Base-by-base conservation (phyloP, 2,797 vertebrate species). In the Cygnus olor region DNA sequence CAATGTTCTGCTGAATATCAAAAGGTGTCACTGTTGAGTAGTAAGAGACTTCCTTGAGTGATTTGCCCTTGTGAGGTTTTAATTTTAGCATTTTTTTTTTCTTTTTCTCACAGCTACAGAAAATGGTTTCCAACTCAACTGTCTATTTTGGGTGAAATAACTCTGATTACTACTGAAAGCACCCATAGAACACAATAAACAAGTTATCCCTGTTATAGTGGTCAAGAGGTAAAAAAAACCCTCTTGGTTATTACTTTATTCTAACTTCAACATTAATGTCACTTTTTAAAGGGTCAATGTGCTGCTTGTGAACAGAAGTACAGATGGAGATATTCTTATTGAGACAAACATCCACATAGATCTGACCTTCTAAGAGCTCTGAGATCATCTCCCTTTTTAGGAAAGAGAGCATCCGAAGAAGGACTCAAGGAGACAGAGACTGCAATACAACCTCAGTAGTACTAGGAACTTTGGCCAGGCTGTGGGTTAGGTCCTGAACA, bases 1-100 rank as follows among this genome's bases (percentile, higher is more conserved):
- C 87, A 91, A 95, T 77, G 93, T 82, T 93, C 65, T 66, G 36
- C 71, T 72, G 82, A 92, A 93, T 92, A 94, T 90, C 97, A 95
- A 95, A 74, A 93, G 96, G 85, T 96, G 96, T 97, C 95, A 96
- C 93, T 97, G 84, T 92, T 93, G 90, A 97, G 88, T 85, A 95
- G 88, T 58, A 90, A 92, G 94, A 97, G 79, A 30, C 60, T 83
- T 91, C 76, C 65, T 56, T 82, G 58, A 88, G 42, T 15, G 65
- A 82, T 42, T 49, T 42, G 70, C 54, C 84, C 88, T 95, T 96
- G 32, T 24, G 32, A 93, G 70, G 73, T 88, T 92, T 94, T 60
- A 91, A 77, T 90, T 91, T 88, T 49, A 82, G 20, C 5, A 11
- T 54, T 91, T 94, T 93, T 74, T 88, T 57, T 94, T 49, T 88